phyloP scores from a whole-genome alignment of 2,888 invertebrate species.

The Euproctis similis region DNA sequence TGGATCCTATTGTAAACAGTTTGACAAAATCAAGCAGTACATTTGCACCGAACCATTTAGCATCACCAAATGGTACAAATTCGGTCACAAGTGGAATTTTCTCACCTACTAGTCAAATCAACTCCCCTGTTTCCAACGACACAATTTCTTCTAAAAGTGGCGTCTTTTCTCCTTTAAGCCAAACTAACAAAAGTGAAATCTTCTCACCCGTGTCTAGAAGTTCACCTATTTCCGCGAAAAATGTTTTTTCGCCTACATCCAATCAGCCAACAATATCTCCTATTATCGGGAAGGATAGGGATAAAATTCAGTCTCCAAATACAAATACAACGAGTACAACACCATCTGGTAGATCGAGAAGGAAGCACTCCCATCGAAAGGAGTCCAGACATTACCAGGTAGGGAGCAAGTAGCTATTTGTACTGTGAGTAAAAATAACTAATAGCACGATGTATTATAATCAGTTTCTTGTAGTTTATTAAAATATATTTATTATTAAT shows the following conservation, averaged over 20 bases:
- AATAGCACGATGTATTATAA: constrained; percentile 36
- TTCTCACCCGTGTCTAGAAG: constrained; percentile 67
- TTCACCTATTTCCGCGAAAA: constrained; percentile 65
- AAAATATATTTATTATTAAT: neutral
- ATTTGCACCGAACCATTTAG: constrained; percentile 60
- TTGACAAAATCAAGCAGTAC: constrained; percentile 56
- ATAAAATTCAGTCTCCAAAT: constrained; percentile 62
- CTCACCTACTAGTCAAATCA: constrained; percentile 72
- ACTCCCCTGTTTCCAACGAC: constrained; percentile 70
- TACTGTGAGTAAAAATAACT: constrained; percentile 28
- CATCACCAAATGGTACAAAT: constrained; percentile 69
- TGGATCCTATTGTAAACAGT: constrained; percentile 57
- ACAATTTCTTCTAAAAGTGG: constrained; percentile 72
- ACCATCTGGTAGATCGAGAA: constrained; percentile 74
- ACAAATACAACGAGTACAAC: constrained; percentile 71
- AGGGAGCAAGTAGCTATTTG: constrained; percentile 29
- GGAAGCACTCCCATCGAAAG: constrained; percentile 77
- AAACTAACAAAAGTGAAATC: constrained; percentile 68
- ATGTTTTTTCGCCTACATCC: constrained; percentile 64
- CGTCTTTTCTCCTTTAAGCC: constrained; percentile 69
- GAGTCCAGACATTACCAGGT: constrained; percentile 84
- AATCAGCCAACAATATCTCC: constrained; percentile 65
- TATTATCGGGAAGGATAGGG: constrained; percentile 54
- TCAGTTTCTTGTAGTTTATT: constrained; percentile 2
- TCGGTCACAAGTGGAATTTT: constrained; percentile 72